Evolutionary conservation across 2,113 vertebrate species (phyloP), one percentile per base, ranked within the genome.

Genomic region (Cynoglossus semilaevis): DNA sequence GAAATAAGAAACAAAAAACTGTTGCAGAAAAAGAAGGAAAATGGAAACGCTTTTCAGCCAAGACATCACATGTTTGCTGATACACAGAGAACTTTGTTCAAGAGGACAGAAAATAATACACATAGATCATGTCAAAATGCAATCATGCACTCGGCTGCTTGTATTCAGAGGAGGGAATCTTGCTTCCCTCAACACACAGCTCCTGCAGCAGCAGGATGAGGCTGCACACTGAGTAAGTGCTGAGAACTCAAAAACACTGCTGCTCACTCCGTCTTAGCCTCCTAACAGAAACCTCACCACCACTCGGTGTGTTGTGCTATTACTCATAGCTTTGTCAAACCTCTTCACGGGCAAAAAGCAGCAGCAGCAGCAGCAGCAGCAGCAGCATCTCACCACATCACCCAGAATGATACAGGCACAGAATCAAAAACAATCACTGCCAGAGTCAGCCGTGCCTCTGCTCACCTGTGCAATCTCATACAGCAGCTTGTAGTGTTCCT

Each of bases 391-490:
- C 56, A 54, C 58, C 54, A 63, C 63, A 29, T 70, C 60, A 63
- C 55, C 54, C 51, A 55, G 54, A 58, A 37, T 8, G 61, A 70
- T 72, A 71, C 61, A 48, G 37, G 36, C 7, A 55, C 44, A 64
- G 16, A 34, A 56, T 19, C 49, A 67, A 34, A 67, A 35, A 17
- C 42, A 29, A 15, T 44, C 22, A 13, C 65, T 49, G 63, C 52
- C 60, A 8, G 57, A 51, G 59, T 66, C 54, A 8, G 42, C 63
- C 37, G 47, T 65, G 69, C 45, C 49, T 59, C 61, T 8, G 54
- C 96, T 97, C 93, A 99, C 96, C 96, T 99, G 96, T 85, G 94
- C 93, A 92, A 99, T 96, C 95, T 99, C 96, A 86, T 99, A 99
- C 54, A 99, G 94, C 90, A 98, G 94, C 95, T 94, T 97, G 92